Evolutionary conservation across 35 echinoderm and acorn worm species (phyloP).

Genomic region (Acanthaster planci): DNA sequence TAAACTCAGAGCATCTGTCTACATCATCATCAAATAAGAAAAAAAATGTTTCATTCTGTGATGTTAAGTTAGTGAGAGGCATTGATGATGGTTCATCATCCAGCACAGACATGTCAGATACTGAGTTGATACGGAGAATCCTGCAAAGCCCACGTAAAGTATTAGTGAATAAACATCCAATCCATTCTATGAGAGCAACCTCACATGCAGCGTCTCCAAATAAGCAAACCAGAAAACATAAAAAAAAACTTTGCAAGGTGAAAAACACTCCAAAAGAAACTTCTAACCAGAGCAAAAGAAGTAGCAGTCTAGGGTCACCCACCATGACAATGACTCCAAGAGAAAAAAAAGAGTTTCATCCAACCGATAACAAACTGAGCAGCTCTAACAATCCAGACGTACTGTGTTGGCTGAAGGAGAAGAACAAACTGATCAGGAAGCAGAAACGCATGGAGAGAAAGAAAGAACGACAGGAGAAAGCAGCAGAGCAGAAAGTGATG

Average conservation of each 20-base stretch:
- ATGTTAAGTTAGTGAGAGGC: neutral
- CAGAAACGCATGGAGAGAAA: conserved; percentile 30
- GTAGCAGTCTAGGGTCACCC: neutral
- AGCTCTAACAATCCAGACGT: conserved; percentile 51
- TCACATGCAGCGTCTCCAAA: neutral
- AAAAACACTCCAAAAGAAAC: neutral
- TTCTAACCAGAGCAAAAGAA: neutral
- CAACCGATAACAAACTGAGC: conserved; percentile 38
- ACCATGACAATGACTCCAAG: conserved; percentile 18
- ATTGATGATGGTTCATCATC: conserved; percentile 1
- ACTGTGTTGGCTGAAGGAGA: conserved; percentile 40
- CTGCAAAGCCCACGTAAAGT: neutral
- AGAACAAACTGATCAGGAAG: conserved; percentile 50
- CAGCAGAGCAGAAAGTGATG: neutral
- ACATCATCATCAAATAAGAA: conserved; percentile 7
- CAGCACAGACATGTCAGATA: neutral
- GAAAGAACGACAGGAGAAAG: conserved; percentile 43
- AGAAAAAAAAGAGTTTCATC: conserved; percentile 33
- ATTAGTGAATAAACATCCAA: neutral
- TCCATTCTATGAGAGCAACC: neutral
- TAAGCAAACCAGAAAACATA: neutral
- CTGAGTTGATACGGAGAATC: neutral
- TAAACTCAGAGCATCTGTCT: neutral
- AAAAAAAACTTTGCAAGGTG: neutral
- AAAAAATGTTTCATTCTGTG: neutral